These are phyloP conservation scores for Caenorhabditis sp. DNA, from an alignment of 2,888 invertebrate species.

Conservation along the genomic window DNA sequence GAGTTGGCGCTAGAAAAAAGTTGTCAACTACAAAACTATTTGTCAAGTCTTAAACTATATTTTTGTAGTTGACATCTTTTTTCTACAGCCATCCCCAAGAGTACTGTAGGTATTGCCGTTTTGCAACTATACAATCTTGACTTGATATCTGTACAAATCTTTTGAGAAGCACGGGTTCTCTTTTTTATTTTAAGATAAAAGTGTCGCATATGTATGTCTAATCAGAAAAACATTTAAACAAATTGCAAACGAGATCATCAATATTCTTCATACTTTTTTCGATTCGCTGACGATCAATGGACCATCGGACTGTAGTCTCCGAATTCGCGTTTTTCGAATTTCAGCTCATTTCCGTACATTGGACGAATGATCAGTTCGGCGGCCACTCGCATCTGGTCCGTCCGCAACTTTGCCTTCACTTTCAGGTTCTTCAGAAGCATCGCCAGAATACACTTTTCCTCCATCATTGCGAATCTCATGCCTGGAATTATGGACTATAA, in stretches of 20 bases:
- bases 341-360: constrained; percentile 74
- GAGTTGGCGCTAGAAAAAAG: too few species aligned
- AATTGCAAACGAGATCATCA: neutral
- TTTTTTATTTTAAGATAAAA: neutral
- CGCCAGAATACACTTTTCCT: constrained; percentile 77
- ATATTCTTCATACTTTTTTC: neutral
- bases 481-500: constrained; percentile 59
- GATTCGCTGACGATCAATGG: too few species aligned
- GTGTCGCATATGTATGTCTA: neutral
- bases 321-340: constrained; percentile 55
- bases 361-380: constrained; percentile 78
- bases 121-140: neutral
- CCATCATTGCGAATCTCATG: constrained; percentile 79
- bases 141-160: too few species aligned
- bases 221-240: neutral
- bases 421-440: constrained; percentile 71
- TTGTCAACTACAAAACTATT: neutral
- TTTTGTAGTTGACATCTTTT: too few species aligned
- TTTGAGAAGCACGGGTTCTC: neutral
- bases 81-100: too few species aligned
- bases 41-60: too few species aligned
- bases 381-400: constrained; percentile 77
- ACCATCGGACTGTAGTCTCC: constrained; percentile 60
- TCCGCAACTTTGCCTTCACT: constrained; percentile 72
- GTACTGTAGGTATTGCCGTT: too few species aligned